Conservation (phyloP, 2,888 invertebrate genomes). For the Eupsilia transversa region DNA sequence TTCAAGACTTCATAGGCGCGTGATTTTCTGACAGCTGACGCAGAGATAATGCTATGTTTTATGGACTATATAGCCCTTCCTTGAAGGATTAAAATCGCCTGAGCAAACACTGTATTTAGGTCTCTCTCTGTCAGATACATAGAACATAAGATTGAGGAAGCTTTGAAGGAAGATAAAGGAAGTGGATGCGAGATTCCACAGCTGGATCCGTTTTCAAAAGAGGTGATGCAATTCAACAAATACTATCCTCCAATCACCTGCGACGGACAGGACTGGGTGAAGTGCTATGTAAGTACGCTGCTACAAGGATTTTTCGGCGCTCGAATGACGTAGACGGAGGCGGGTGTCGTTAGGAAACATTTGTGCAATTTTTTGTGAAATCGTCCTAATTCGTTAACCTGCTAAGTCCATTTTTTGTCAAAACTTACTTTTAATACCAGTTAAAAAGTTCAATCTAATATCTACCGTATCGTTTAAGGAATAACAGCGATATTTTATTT, state of each 20-base stretch:
- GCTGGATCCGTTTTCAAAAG: conserved; percentile 90
- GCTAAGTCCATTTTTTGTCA: no score
- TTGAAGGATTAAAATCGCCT: conserved; percentile 11
- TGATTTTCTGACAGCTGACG: no score
- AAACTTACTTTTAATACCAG: no score
- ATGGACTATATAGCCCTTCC: no score
- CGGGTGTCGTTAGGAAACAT: no score
- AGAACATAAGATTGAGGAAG: conserved; percentile 79
- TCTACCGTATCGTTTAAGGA: no score
- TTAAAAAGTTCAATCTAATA: no score
- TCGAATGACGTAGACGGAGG: not conserved
- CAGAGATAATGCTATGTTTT: no score
- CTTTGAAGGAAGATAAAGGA: conserved; percentile 81
- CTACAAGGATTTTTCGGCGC: not conserved
- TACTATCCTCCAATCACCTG: conserved; percentile 92
- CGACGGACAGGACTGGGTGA: conserved; percentile 94
- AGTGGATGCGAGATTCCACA: conserved; percentile 86
- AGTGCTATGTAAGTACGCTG: conserved; percentile 91
- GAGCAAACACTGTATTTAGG: conserved; percentile 5
- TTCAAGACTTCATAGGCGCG: no score
- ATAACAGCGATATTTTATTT: no score
- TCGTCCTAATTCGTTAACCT: no score
- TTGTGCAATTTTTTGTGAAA: no score
- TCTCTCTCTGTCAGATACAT: conserved; percentile 74
- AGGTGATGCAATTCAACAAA: conserved; percentile 93